These are phyloP conservation scores for Mungos mungo DNA, from an alignment of 2,113 vertebrate species.

Conservation along the genomic window DNA sequence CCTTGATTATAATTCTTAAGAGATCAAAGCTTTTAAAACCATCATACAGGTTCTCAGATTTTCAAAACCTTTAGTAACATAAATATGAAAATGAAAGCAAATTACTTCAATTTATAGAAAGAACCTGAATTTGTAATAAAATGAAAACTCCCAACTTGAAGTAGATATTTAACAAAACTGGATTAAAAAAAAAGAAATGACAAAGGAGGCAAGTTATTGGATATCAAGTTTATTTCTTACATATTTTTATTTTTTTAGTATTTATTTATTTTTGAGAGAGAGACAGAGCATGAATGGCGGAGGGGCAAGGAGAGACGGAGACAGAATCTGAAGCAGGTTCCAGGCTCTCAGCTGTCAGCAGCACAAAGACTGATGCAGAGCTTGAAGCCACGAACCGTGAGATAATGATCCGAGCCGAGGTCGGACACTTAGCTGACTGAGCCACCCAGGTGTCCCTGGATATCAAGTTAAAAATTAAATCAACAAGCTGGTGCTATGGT, in stretches of 20 bases:
- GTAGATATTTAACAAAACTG: not conserved
- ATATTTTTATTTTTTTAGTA: too few species aligned
- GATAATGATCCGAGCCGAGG: too few species aligned
- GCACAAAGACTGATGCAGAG: too few species aligned
- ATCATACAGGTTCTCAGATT: not conserved
- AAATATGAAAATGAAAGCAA: not conserved
- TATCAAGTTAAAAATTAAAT: not conserved
- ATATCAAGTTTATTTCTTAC: not conserved
- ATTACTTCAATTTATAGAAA: not conserved
- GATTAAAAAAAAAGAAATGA: not conserved
- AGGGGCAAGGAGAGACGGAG: too few species aligned
- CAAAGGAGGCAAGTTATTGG: not conserved
- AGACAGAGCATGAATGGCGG: too few species aligned
- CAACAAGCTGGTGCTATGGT: not conserved
- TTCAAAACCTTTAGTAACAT: not conserved
- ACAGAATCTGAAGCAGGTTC: too few species aligned
- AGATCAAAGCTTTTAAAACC: not conserved
- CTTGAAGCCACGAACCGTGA: too few species aligned
- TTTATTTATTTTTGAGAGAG: too few species aligned
- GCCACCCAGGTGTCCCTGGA: too few species aligned
- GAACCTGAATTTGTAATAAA: not conserved
- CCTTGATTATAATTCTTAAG: too few species aligned
- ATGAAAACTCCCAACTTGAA: not conserved
- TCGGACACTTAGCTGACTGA: too few species aligned
- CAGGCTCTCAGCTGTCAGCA: too few species aligned